phyloP scores from a whole-genome alignment of 2,797 vertebrate genomes.

The Pipistrellus kuhlii region DNA sequence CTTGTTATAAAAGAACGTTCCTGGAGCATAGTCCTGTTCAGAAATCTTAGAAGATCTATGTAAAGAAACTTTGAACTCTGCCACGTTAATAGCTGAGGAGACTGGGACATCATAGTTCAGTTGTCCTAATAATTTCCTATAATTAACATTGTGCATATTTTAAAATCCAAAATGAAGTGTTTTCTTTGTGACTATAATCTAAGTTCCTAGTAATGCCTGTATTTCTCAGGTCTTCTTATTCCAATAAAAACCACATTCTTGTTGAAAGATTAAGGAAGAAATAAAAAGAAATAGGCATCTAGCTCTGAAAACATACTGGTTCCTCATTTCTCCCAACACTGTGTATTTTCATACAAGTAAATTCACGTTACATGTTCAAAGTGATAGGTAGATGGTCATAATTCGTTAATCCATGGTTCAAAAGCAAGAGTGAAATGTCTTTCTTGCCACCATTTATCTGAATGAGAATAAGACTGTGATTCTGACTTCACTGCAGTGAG shows the following conservation, averaged over 20 bases:
- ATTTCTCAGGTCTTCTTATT: slow-evolving; percentile 1
- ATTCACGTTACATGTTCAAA: slow-evolving; percentile 31
- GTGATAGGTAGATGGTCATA: not conserved
- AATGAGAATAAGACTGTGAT: not conserved
- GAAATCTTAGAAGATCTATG: not conserved
- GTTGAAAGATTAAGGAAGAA: not conserved
- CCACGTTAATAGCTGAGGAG: not conserved
- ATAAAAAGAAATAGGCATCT: not conserved
- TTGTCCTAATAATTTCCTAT: slow-evolving; percentile 37
- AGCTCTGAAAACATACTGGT: not conserved
- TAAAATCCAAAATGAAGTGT: not conserved
- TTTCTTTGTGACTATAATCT: slow-evolving; percentile 16
- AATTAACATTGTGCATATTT: slow-evolving; percentile 37
- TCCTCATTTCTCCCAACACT: slow-evolving; percentile 31
- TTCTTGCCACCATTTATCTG: not conserved
- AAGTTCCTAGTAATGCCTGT: slow-evolving; percentile 1
- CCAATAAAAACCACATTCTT: not conserved
- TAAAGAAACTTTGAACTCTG: slow-evolving; percentile 12
- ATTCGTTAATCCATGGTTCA: slow-evolving; percentile 45
- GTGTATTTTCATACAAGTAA: not conserved
- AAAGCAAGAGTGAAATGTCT: not conserved
- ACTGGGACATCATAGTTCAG: not conserved
- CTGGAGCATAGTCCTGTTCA: not conserved
- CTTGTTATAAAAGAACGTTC: not conserved
- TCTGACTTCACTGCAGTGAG: slow-evolving; percentile 6